Evolutionary conservation across 2,888 invertebrate species (phyloP).

Genomic region (Euplagia quadripunctaria): DNA sequence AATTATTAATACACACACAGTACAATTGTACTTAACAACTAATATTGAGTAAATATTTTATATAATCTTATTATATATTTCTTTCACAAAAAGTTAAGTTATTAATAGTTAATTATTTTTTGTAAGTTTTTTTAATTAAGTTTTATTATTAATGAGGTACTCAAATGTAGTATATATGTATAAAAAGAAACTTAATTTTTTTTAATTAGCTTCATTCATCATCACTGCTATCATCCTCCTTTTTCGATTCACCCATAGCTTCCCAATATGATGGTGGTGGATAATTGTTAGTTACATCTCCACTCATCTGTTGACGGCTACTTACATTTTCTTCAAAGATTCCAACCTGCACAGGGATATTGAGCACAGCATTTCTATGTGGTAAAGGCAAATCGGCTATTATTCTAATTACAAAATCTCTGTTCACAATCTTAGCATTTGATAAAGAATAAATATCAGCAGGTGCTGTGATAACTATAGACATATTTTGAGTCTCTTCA

Average conservation of each 20-base stretch:
- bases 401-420: conserved; percentile 55
- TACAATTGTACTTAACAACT: neutral
- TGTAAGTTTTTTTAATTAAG: too few relatives aligned
- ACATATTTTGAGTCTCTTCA: conserved; percentile 46
- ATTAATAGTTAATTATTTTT: too few relatives aligned
- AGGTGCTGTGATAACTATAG: conserved; percentile 31
- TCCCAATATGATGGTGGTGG: conserved; percentile 60
- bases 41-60: neutral
- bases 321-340: conserved; percentile 18
- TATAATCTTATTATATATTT: neutral
- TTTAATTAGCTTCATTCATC: conserved; percentile 3
- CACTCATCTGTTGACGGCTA: neutral
- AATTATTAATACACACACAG: too few relatives aligned
- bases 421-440: conserved; percentile 53
- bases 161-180: neutral
- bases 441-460: conserved; percentile 45
- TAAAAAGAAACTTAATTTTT: neutral
- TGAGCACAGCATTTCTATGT: conserved; percentile 50
- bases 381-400: conserved; percentile 55
- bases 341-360: conserved; percentile 59
- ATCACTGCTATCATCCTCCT: conserved; percentile 29
- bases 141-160: neutral
- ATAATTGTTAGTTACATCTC: conserved; percentile 16
- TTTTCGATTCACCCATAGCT: conserved; percentile 44
- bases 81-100: neutral